Percentiles rank a stretch among this genome's conserved stretches.
phyloP scores from a whole-genome alignment of 2,113 vertebrate genomes.

The Brachypodius melanocephalos region DNA sequence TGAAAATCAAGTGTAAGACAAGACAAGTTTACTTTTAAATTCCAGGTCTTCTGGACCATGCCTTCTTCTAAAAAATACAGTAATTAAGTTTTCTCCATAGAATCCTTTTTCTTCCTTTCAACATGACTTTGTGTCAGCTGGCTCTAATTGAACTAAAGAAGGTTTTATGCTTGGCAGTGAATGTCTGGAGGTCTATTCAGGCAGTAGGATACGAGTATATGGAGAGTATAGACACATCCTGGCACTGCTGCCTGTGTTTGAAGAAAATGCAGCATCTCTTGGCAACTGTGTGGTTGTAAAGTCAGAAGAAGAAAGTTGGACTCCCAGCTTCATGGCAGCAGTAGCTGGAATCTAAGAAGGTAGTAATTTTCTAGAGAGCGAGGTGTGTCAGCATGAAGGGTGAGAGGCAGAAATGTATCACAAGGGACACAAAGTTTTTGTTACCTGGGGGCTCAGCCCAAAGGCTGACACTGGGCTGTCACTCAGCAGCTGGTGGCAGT shows the following conservation, averaged over 20 bases:
- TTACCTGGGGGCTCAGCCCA: neutral
- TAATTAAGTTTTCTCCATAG: neutral
- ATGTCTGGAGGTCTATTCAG: neutral
- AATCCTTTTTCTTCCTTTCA: neutral
- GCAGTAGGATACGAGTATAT: neutral
- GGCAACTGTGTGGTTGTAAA: neutral
- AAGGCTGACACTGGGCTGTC: neutral
- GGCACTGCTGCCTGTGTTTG: neutral
- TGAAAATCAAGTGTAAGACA: neutral
- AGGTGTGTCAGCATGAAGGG: neutral
- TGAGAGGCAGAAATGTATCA: neutral
- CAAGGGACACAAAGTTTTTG: neutral
- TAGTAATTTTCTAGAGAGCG: neutral
- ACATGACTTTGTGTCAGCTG: neutral
- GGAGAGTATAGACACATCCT: neutral
- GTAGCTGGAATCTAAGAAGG: neutral
- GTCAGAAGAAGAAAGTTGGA: neutral
- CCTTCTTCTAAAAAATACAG: neutral
- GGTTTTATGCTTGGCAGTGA: neutral
- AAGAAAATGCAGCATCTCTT: neutral
- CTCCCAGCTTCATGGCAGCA: neutral
- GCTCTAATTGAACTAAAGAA: neutral
- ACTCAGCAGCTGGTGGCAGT: neutral
- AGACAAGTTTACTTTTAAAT: neutral
- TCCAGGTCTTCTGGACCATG: neutral